Conservation (phyloP, 2,888 invertebrate species). For the Andrena fulva region DNA sequence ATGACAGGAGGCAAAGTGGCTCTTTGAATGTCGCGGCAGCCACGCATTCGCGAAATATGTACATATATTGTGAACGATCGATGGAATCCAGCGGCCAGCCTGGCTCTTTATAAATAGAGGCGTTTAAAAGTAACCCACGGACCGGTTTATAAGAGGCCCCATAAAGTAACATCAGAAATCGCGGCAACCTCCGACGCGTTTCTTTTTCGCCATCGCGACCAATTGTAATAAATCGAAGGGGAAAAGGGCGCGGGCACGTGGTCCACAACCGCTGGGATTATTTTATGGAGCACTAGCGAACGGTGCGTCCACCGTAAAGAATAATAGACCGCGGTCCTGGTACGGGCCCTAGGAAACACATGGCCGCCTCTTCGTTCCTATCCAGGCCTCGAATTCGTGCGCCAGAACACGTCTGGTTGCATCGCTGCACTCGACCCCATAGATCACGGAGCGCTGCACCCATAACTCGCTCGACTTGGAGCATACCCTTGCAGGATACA, state of each 20-base stretch:
- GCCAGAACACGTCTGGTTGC: conserved; percentile 58
- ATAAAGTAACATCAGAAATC: conserved; percentile 50
- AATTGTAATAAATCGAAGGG: conserved; percentile 58
- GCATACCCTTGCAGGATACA: neutral
- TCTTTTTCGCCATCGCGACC: conserved; percentile 26
- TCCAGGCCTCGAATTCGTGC: conserved; percentile 22
- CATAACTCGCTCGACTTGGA: conserved; percentile 8
- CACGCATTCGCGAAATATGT: conserved; percentile 19
- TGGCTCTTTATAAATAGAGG: conserved; percentile 49
- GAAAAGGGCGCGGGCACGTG: conserved; percentile 7
- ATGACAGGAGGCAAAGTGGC: no score
- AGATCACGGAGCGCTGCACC: conserved; percentile 30
- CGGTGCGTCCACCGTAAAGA: conserved; percentile 30
- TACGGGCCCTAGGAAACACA: conserved; percentile 47
- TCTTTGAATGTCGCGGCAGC: neutral
- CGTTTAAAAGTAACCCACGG: conserved; percentile 53
- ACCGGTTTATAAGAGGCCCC: conserved; percentile 46
- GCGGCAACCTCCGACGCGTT: neutral
- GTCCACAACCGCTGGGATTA: conserved; percentile 16
- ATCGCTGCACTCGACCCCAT: conserved; percentile 46
- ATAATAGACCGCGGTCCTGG: conserved; percentile 49
- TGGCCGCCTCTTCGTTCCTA: conserved; percentile 45
- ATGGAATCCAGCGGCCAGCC: conserved; percentile 6
- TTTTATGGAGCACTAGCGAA: conserved; percentile 36
- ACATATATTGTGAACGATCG: conserved; percentile 21